A percentile compares a stretch with the other conserved stretches of the same genome.
Conservation (phyloP, 2,113 vertebrate genomes). For the Tyto alba region DNA sequence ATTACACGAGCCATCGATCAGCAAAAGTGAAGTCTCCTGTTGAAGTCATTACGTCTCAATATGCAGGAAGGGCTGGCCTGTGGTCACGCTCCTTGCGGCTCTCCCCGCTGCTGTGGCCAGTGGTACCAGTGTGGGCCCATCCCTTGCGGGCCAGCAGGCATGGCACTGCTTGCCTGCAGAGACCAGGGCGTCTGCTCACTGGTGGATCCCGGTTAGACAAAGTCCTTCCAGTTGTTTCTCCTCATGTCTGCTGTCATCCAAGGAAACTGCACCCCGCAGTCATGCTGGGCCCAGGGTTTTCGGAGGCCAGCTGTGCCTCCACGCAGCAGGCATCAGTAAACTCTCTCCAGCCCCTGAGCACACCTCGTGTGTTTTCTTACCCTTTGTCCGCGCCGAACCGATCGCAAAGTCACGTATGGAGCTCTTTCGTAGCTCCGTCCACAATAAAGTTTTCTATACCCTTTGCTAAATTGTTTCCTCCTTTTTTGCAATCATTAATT, state of each 20-base stretch:
- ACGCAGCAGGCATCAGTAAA: not conserved
- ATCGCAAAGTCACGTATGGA: not conserved
- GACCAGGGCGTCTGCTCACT: not conserved
- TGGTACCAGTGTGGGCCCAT: not conserved
- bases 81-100: not conserved
- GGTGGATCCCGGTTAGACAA: not conserved
- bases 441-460: constrained; percentile 58
- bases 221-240: not conserved
- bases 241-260: not conserved
- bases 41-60: not conserved
- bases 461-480: constrained; percentile 14
- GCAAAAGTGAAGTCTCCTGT: not conserved
- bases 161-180: not conserved
- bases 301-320: not conserved
- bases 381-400: not conserved
- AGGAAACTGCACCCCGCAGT: not conserved
- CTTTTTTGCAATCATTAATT: not conserved
- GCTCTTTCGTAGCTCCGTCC: not conserved
- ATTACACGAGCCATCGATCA: not conserved
- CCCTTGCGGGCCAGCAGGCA: not conserved
- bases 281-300: not conserved
- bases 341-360: not conserved
- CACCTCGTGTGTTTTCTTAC: not conserved
- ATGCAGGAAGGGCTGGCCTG: not conserved
- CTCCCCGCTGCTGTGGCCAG: not conserved